These are phyloP conservation scores for Oligia fasciuncula DNA, from an alignment of 2,888 invertebrate species.

Conservation along the genomic window DNA sequence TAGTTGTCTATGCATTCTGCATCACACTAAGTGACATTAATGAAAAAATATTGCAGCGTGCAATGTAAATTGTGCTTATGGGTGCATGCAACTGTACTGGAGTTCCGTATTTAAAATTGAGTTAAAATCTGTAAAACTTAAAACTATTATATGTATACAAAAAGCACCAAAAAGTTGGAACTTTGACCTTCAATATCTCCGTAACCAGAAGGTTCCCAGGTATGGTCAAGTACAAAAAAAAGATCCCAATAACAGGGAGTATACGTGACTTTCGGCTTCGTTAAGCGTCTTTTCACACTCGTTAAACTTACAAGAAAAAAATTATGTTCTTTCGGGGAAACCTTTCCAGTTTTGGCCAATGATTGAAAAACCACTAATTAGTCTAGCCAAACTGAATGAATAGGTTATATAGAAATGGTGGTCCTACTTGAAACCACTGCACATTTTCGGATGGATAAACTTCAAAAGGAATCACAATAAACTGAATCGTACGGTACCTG, in stretches of 20 bases:
- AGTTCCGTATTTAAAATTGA: too few relatives aligned
- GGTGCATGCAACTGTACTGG: too few relatives aligned
- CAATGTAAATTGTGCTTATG: too few relatives aligned
- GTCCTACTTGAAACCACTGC: neutral
- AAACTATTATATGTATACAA: too few relatives aligned
- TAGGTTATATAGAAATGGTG: neutral
- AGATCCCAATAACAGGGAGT: neutral
- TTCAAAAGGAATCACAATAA: conserved; percentile 9
- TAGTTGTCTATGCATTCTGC: too few relatives aligned
- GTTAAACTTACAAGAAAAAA: neutral
- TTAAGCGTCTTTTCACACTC: neutral
- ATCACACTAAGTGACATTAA: too few relatives aligned
- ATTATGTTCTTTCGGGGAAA: neutral
- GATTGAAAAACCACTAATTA: neutral
- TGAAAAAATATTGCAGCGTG: too few relatives aligned
- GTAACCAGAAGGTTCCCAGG: neutral
- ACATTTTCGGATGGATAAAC: conserved; percentile 22
- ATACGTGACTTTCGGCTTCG: neutral
- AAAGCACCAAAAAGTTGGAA: neutral
- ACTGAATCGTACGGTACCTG: conserved; percentile 38
- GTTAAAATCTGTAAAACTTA: too few relatives aligned
- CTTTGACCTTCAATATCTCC: neutral
- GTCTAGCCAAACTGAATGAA: neutral
- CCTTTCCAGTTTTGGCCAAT: neutral
- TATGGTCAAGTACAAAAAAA: neutral